phyloP scores from a whole-genome alignment of 2,888 invertebrate species.

The Sussaba pulchella region DNA sequence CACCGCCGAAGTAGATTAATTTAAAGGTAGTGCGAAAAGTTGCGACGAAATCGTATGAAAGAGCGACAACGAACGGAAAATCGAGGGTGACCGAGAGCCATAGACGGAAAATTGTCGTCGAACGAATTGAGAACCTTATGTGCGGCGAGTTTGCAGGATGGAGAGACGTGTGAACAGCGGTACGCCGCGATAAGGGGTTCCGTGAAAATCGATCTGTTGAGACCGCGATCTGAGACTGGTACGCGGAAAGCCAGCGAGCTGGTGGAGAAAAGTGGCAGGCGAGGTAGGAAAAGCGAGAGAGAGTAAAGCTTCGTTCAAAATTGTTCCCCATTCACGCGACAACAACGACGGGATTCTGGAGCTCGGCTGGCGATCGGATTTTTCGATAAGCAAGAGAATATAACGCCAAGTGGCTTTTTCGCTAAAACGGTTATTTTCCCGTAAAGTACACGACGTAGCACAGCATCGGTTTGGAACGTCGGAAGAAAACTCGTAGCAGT shows the following conservation, averaged over 20 bases:
- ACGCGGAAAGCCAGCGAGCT: constrained; percentile 49
- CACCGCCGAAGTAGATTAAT: constrained; percentile 21
- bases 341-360: constrained; percentile 50
- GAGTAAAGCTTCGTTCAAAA: constrained; percentile 77
- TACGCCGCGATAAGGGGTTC: constrained; percentile 45
- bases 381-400: constrained; percentile 73
- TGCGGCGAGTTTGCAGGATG: background rate
- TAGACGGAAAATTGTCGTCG: constrained; percentile 9
- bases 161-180: constrained; percentile 43
- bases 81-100: constrained; percentile 38
- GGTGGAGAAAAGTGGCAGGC: constrained; percentile 34
- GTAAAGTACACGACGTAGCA: constrained; percentile 52
- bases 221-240: constrained; percentile 32
- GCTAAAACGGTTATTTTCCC: constrained; percentile 73
- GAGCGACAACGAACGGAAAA: constrained; percentile 14
- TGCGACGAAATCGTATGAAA: constrained; percentile 15
- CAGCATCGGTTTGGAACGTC: constrained; percentile 5
- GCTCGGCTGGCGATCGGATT: constrained; percentile 70
- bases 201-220: constrained; percentile 51
- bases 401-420: constrained; percentile 71
- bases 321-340: constrained; percentile 75
- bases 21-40: background rate
- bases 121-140: background rate
- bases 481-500: constrained; percentile 27
- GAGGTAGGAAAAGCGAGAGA: constrained; percentile 39